A percentile compares a stretch with the other conserved stretches of the same genome.
Conservation (phyloP, 2,888 invertebrate genomes). For the Agriopis leucophaearia region DNA sequence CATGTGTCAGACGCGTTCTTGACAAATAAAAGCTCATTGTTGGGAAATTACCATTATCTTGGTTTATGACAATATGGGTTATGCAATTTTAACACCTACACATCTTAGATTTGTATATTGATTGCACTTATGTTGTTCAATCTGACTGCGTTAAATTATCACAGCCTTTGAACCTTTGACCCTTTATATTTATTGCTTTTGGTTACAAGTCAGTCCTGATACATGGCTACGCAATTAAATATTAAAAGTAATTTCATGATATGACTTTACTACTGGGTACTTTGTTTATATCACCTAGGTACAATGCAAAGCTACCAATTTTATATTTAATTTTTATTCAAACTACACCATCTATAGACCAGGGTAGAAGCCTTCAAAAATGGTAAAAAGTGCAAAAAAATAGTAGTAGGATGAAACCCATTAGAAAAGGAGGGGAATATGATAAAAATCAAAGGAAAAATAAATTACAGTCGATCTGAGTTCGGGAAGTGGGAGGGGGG, state of each 20-base stretch:
- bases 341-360: too few species aligned
- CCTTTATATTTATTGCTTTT: slow-evolving; percentile 7
- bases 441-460: too few species aligned
- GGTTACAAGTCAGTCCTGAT: neutral
- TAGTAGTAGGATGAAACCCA: too few species aligned
- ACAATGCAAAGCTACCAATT: neutral
- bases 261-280: neutral
- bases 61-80: slow-evolving; percentile 56
- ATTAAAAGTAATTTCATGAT: slow-evolving; percentile 2
- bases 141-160: neutral
- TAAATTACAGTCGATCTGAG: too few species aligned
- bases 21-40: slow-evolving; percentile 52
- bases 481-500: too few species aligned
- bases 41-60: slow-evolving; percentile 54
- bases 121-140: slow-evolving; percentile 12
- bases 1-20: slow-evolving; percentile 28
- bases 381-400: too few species aligned
- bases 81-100: slow-evolving; percentile 32
- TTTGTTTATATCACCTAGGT: neutral
- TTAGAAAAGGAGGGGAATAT: too few species aligned
- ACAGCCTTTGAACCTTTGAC: slow-evolving; percentile 2
- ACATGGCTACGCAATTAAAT: neutral
- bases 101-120: slow-evolving; percentile 13
- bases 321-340: neutral
- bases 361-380: too few species aligned